Evolutionary conservation across 2,888 invertebrate genomes (phyloP).

Genomic region (Tethea ocularis): DNA sequence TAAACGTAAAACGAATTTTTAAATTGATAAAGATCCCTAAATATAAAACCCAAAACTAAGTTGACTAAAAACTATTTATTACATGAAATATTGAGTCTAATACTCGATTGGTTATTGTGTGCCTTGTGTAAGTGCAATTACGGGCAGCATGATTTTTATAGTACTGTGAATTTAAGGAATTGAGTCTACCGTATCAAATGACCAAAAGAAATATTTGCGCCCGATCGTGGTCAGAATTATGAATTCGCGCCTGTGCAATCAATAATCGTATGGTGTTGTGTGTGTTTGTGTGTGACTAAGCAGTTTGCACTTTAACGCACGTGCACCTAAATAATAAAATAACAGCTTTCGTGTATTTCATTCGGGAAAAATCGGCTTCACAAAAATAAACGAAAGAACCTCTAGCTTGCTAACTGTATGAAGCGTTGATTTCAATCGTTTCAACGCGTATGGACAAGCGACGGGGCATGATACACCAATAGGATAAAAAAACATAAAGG

Average conservation of each 20-base stretch:
- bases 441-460: slow-evolving; percentile 2
- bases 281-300: background rate
- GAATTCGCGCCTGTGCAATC: background rate
- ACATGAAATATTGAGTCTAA: too few species aligned
- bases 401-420: background rate
- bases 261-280: background rate
- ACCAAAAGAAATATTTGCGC: background rate
- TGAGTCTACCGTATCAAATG: background rate
- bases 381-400: slow-evolving; percentile 1
- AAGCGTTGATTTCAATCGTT: background rate
- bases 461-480: slow-evolving; percentile 22
- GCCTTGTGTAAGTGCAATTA: background rate
- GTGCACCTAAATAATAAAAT: slow-evolving; percentile 1
- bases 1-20: too few species aligned
- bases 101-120: too few species aligned
- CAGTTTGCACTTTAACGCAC: background rate
- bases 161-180: background rate
- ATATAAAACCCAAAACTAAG: too few species aligned
- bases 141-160: background rate
- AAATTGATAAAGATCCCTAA: too few species aligned
- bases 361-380: background rate
- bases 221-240: background rate
- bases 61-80: too few species aligned
- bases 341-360: background rate
- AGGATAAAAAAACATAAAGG: slow-evolving; percentile 16